A percentile compares a stretch with the other conserved stretches of the same genome.
These are phyloP conservation scores for Crocodylus rhombifer DNA, from an alignment of 2,797 vertebrate genomes.

Conservation along the genomic window DNA sequence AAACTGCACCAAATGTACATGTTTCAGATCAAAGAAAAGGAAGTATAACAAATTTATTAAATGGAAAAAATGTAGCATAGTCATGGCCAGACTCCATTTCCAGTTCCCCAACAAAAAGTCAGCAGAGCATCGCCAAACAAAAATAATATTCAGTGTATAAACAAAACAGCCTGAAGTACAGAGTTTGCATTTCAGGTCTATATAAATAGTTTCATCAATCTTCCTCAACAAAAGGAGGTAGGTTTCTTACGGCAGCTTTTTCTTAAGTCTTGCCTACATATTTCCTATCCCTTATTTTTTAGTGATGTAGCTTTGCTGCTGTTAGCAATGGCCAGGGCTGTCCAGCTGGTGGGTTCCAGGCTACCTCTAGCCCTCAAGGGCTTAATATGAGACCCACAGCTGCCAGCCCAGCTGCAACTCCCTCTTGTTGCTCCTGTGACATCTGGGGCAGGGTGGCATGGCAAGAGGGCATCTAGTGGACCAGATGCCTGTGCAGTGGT, in stretches of 20 bases:
- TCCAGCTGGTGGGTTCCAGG: too few species aligned
- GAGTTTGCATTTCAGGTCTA: slow-evolving; percentile 22
- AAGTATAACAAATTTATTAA: background rate
- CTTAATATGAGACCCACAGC: too few species aligned
- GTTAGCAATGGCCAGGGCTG: background rate
- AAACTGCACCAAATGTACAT: background rate
- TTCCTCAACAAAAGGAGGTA: slow-evolving; percentile 63
- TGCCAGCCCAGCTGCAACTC: too few species aligned
- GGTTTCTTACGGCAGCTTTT: slow-evolving; percentile 38
- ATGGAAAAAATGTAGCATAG: slow-evolving; percentile 4
- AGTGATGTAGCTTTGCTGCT: slow-evolving; percentile 56
- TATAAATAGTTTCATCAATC: background rate
- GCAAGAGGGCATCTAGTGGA: too few species aligned
- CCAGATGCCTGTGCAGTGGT: too few species aligned
- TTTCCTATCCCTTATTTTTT: slow-evolving; percentile 36
- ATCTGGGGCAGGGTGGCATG: too few species aligned
- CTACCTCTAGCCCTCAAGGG: too few species aligned
- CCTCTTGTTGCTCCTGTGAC: too few species aligned
- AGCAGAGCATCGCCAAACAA: slow-evolving; percentile 30
- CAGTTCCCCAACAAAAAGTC: background rate
- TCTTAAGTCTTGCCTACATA: slow-evolving; percentile 41
- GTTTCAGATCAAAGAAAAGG: slow-evolving; percentile 7
- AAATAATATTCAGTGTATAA: background rate
- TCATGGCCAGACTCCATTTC: background rate
- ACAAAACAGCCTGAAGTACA: slow-evolving; percentile 55